Evolutionary conservation across 2,888 invertebrate genomes (phyloP).

Genomic region (Xestobium rufovillosum): DNA sequence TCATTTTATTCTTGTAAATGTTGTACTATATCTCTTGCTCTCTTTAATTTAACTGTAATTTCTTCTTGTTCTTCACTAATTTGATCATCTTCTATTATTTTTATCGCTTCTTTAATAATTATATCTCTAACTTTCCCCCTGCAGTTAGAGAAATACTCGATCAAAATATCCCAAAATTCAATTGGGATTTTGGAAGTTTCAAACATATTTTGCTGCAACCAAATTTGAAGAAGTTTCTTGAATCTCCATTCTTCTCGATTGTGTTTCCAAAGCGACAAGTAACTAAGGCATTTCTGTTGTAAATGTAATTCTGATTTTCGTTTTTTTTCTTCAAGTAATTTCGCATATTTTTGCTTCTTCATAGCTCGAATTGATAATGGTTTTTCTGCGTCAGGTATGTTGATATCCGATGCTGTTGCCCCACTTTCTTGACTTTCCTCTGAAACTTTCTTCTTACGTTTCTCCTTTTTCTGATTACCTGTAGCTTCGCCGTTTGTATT

Average conservation of each 20-base stretch:
- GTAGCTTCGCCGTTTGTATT: no score
- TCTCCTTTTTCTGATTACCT: no score
- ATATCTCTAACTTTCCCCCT: conserved; percentile 59
- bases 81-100: conserved; percentile 56
- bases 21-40: conserved; percentile 61
- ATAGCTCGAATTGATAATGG: conserved; percentile 55
- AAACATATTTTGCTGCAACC: conserved; percentile 64
- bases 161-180: conserved; percentile 54
- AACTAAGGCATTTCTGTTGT: conserved; percentile 56
- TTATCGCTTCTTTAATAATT: conserved; percentile 56
- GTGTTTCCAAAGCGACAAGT: conserved; percentile 68
- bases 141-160: conserved; percentile 65
- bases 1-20: conserved; percentile 47
- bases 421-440: neutral
- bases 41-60: conserved; percentile 44
- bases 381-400: conserved; percentile 32
- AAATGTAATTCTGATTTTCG: conserved; percentile 48
- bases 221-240: conserved; percentile 70
- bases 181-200: conserved; percentile 53
- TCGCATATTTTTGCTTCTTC: conserved; percentile 56
- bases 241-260: conserved; percentile 68
- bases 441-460: no score
- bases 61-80: conserved; percentile 43
- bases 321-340: conserved; percentile 50
- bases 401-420: conserved; percentile 1